Evolutionary conservation across 92 coral and sea anemone species (phyloP), one percentile per base, ranked within the genome.

Genomic region (Porites rus): DNA sequence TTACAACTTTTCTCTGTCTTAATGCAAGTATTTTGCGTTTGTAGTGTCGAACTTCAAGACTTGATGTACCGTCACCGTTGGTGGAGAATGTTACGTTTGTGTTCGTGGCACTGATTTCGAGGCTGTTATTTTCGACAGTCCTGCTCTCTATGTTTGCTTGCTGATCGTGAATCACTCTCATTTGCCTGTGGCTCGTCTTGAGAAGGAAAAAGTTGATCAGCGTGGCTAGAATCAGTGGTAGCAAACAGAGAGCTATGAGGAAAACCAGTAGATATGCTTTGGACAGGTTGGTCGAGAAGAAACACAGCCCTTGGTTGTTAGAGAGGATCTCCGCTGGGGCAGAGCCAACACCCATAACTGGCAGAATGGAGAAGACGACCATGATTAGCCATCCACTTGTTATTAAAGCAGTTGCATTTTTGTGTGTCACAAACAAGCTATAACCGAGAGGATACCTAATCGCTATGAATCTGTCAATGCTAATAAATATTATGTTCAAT

Each of bases 131-230:
- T 18, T 58, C 75, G 2, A 7, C 69, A 3, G 64, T 70, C 1
- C 65, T 59, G 7, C 66, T 76, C 51, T 84, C 92, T 8, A 88
- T 21, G 69, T 78, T 84, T 8, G 80, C 1, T 6, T 84, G 79
- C 21, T 92, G 95, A 1, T 66, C 60, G 72, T 90, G 88, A 28
- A 92, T 94, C 13, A 75, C 76, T 31, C 92, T 75, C 77, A 88
- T 82, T 22, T 94, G 97, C 24, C 86, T 79, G 68, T 78, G 89
- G 72, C 95, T 94, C 11, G 86, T 76, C 17, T 86, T 82, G 65
- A 94, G 75, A 11, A 94, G 87, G 71, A 92, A 94, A 14, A 87
- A 65, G 74, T 94, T 92, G 66, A 92, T 81, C 8, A 93, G 92
- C 4, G 91, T 80, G 51, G 86, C 88, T 4, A 92, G 12, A 70